phyloP scores from a whole-genome alignment of 1,140 invertebrate genomes.

The Tetraneura akinire region DNA sequence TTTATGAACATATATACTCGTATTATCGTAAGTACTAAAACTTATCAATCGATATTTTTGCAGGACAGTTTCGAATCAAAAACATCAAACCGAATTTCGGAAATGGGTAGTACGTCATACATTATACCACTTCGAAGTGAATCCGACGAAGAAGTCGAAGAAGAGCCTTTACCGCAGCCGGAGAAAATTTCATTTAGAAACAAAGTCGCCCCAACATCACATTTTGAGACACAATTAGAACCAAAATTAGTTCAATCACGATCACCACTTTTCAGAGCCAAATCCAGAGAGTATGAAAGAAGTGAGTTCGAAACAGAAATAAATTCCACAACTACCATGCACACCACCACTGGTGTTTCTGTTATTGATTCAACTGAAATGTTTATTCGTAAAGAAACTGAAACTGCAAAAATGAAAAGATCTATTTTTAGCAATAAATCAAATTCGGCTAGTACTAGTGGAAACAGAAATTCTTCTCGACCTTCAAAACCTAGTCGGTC shows the following conservation, averaged over 20 bases:
- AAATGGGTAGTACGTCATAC: constrained; percentile 33
- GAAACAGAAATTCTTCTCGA: neutral
- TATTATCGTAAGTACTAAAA: too few species aligned
- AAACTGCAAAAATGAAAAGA: constrained; percentile 18
- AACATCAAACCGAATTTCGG: neutral
- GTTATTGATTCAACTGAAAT: neutral
- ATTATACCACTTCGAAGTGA: constrained; percentile 37
- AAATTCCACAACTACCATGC: too few species aligned
- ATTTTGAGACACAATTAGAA: neutral
- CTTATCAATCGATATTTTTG: neutral
- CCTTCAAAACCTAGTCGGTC: neutral
- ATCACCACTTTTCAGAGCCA: constrained; percentile 43
- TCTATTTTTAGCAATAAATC: constrained; percentile 39
- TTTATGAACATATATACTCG: neutral
- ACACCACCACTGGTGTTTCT: neutral
- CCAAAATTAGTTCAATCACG: neutral
- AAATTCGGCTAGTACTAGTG: constrained; percentile 14
- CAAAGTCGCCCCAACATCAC: neutral
- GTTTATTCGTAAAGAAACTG: constrained; percentile 12
- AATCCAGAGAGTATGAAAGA: constrained; percentile 2
- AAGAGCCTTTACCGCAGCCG: neutral
- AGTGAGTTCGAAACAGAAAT: neutral
- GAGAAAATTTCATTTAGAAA: constrained; percentile 18
- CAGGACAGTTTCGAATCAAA: constrained; percentile 47
- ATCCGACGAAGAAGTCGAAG: neutral